A percentile compares a stretch with the other conserved stretches of the same genome.
phyloP scores from a whole-genome alignment of 2,888 invertebrate genomes.

The Phorcus lineatus region DNA sequence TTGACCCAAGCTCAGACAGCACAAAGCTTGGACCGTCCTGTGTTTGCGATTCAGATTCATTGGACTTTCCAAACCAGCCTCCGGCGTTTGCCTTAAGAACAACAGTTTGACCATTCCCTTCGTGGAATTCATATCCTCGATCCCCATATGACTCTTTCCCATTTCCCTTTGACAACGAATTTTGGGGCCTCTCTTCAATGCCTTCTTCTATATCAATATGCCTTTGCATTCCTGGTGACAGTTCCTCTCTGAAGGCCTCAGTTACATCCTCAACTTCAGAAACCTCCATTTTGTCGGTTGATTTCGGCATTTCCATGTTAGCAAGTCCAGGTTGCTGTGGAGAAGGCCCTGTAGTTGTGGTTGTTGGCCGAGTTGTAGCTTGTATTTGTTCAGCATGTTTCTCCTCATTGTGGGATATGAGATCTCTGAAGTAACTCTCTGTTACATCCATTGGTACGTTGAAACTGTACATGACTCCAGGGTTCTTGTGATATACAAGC shows the following conservation, averaged over 20 bases:
- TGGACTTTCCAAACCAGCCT: not conserved
- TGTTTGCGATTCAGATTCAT: not conserved
- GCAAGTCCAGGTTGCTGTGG: not conserved
- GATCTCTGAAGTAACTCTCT: conserved; percentile 29
- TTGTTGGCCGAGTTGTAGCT: not conserved
- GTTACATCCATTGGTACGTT: conserved; percentile 38
- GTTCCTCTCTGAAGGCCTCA: not conserved
- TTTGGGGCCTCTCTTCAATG: not conserved
- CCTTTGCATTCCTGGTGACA: not conserved
- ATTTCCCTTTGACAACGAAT: not conserved
- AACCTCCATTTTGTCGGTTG: not conserved
- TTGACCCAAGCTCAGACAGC: conserved; percentile 3
- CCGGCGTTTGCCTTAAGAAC: conserved; percentile 13
- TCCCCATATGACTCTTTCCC: not conserved
- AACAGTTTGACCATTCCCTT: not conserved
- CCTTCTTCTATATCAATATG: not conserved
- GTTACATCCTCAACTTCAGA: not conserved
- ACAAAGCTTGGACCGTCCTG: conserved; percentile 4
- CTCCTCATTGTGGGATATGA: not conserved
- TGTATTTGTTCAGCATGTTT: not conserved
- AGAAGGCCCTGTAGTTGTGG: not conserved
- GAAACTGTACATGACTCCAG: conserved; percentile 43
- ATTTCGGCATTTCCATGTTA: not conserved
- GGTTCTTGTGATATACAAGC: conserved; percentile 35
- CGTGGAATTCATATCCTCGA: not conserved